These are phyloP conservation scores for Armadillidium nasatum DNA, from an alignment of 1,140 invertebrate species.

Conservation along the genomic window DNA sequence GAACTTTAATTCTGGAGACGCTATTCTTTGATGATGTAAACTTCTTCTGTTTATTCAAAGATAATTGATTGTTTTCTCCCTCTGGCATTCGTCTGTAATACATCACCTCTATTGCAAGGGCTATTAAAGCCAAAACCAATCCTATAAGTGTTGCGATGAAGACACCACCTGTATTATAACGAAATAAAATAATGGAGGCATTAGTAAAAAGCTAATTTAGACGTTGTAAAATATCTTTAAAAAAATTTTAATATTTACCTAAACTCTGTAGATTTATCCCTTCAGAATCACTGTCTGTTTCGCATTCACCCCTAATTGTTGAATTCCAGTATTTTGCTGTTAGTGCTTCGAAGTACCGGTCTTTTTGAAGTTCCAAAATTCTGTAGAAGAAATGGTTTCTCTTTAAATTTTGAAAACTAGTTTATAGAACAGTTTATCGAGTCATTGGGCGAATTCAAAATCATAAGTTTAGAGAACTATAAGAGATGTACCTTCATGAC, in stretches of 20 bases:
- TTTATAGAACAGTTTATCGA: background rate
- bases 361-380: constrained; percentile 76
- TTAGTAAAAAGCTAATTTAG: too few relatives aligned
- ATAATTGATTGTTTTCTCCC: constrained; percentile 1
- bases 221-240: background rate
- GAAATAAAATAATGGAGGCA: background rate
- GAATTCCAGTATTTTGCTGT: constrained; percentile 77
- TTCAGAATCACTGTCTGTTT: constrained; percentile 71
- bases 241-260: constrained; percentile 53
- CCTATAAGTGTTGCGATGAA: constrained; percentile 73
- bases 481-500: too few relatives aligned
- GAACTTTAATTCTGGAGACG: constrained; percentile 28
- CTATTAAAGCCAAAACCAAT: constrained; percentile 72
- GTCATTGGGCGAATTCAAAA: too few relatives aligned
- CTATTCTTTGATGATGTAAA: constrained; percentile 5
- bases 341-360: constrained; percentile 72
- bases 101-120: constrained; percentile 69
- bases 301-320: constrained; percentile 61
- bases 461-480: too few relatives aligned
- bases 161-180: constrained; percentile 73
- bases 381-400: constrained; percentile 48
- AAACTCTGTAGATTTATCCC: constrained; percentile 82
- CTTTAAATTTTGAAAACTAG: too few relatives aligned
- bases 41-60: too few relatives aligned
- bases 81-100: constrained; percentile 59